Percentiles rank a stretch among this genome's conserved stretches.
Evolutionary conservation across 2,888 invertebrate species (phyloP).

Genomic region (Pseudeuparius sepicola): DNA sequence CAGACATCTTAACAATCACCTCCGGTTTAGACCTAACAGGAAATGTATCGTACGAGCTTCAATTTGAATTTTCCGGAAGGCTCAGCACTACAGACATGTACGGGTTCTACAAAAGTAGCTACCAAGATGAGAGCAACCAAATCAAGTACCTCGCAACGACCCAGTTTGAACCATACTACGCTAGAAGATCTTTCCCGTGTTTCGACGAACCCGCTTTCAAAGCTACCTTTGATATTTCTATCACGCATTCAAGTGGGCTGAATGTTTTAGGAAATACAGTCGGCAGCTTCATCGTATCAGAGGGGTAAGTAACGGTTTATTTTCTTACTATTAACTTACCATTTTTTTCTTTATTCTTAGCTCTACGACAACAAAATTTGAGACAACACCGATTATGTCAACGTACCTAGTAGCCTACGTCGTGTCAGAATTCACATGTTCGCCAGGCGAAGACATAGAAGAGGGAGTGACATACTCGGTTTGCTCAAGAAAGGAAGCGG

Average conservation of each 20-base stretch:
- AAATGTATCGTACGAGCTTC: conserved; percentile 12
- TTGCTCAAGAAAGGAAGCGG: conserved; percentile 21
- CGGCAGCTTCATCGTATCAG: background rate
- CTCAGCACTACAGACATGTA: conserved; percentile 23
- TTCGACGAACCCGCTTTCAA: conserved; percentile 27
- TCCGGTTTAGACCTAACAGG: background rate
- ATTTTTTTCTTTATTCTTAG: background rate
- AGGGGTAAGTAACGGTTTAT: conserved; percentile 9
- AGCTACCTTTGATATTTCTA: conserved; percentile 21
- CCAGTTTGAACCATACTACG: conserved; percentile 23
- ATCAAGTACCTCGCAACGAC: conserved; percentile 24
- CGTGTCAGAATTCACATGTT: conserved; percentile 24
- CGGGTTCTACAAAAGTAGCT: conserved; percentile 25
- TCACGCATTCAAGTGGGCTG: conserved; percentile 18
- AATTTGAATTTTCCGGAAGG: conserved; percentile 7
- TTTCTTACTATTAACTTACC: background rate
- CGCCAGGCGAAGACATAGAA: conserved; percentile 17
- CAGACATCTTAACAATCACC: conserved; percentile 19
- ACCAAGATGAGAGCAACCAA: conserved; percentile 12
- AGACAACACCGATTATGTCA: conserved; percentile 19
- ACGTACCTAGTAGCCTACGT: conserved; percentile 24
- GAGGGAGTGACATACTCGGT: conserved; percentile 16
- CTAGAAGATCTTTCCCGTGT: conserved; percentile 25
- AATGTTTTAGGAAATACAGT: conserved; percentile 13
- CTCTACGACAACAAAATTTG: conserved; percentile 17